Evolutionary conservation across 2,888 invertebrate species (phyloP).

Genomic region (Drosophila fungiperda): DNA sequence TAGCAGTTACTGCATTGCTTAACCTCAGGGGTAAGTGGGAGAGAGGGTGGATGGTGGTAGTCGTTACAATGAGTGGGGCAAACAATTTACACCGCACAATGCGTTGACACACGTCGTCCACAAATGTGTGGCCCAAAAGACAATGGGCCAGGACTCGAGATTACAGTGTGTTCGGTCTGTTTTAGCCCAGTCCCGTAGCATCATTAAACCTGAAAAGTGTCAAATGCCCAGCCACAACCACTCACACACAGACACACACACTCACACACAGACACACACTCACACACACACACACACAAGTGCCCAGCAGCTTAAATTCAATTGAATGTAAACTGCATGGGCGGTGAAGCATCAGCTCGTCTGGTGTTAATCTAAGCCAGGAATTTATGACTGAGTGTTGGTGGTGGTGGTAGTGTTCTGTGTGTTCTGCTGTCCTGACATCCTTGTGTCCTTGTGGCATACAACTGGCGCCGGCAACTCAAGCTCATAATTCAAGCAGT

Average conservation of each 20-base stretch:
- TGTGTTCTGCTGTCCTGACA: slow-evolving; percentile 17
- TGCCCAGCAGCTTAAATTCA: slow-evolving; percentile 56
- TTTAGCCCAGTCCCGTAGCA: slow-evolving; percentile 54
- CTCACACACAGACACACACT: slow-evolving; percentile 22
- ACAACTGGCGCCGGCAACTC: slow-evolving; percentile 29
- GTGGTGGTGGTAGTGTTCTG: slow-evolving; percentile 5
- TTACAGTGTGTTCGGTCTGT: slow-evolving; percentile 27
- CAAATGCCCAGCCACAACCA: slow-evolving; percentile 61
- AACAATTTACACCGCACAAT: slow-evolving; percentile 78
- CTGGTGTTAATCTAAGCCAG: slow-evolving; percentile 65
- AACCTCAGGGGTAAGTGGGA: slow-evolving; percentile 27
- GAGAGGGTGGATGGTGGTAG: background rate
- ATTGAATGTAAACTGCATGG: slow-evolving; percentile 55
- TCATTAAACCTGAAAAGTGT: slow-evolving; percentile 79
- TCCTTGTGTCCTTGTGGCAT: slow-evolving; percentile 1
- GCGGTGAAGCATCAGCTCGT: slow-evolving; percentile 24
- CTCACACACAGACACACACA: slow-evolving; percentile 9
- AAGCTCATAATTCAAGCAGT: slow-evolving; percentile 74
- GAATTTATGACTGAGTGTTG: slow-evolving; percentile 63
- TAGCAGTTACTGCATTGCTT: slow-evolving; percentile 58
- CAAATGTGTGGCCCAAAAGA: slow-evolving; percentile 75
- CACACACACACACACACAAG: slow-evolving; percentile 17
- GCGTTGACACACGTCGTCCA: slow-evolving; percentile 78
- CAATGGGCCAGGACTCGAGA: slow-evolving; percentile 58
- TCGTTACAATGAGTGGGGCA: slow-evolving; percentile 44